Conservation (phyloP, 2,797 vertebrate genomes). For the Sebastes umbrosus region DNA sequence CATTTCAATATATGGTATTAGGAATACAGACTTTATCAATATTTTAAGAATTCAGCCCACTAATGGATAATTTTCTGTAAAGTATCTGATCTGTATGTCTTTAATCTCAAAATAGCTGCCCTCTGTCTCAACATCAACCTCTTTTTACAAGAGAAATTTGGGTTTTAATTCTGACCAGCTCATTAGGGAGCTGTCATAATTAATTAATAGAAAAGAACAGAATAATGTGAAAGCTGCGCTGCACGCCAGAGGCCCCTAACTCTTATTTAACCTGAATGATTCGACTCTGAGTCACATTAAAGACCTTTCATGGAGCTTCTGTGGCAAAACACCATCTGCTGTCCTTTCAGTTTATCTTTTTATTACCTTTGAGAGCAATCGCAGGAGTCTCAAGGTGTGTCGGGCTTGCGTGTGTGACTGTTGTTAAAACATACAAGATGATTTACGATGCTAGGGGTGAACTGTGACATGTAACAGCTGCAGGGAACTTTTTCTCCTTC, state of each 20-base stretch:
- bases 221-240: constrained; percentile 33
- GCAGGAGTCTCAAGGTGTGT: constrained; percentile 21
- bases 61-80: constrained; percentile 27
- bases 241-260: constrained; percentile 10
- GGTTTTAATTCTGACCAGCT: constrained; percentile 34
- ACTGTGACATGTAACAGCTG: constrained; percentile 13
- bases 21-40: constrained; percentile 24
- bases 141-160: background rate
- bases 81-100: constrained; percentile 36
- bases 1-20: background rate
- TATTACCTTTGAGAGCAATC: constrained; percentile 49
- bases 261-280: constrained; percentile 44
- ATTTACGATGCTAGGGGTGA: constrained; percentile 51
- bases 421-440: constrained; percentile 42
- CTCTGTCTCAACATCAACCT: constrained; percentile 14
- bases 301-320: constrained; percentile 30
- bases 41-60: constrained; percentile 21
- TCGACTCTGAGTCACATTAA: constrained; percentile 42
- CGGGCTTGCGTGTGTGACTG: constrained; percentile 4
- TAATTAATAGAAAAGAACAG: constrained; percentile 40
- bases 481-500: constrained; percentile 21
- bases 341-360: constrained; percentile 42
- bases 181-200: constrained; percentile 49
- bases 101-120: constrained; percentile 46
- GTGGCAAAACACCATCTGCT: constrained; percentile 52